Evolutionary conservation across 2,888 invertebrate genomes (phyloP), one percentile per base, ranked within the genome.

Genomic region (Agapostemon virescens): DNA sequence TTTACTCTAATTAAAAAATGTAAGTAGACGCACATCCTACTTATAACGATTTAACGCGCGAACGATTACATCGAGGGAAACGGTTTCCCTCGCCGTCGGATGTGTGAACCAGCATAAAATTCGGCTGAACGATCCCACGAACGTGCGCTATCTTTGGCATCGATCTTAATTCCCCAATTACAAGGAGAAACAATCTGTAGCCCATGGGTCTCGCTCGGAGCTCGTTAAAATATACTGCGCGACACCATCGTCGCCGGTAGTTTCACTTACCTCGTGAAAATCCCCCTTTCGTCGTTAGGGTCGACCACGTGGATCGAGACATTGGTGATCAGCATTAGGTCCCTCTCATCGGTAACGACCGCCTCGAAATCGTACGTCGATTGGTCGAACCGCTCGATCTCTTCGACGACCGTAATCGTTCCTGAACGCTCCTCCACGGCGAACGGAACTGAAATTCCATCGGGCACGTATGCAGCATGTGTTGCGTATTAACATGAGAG

Each of bases 371-470:
- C 95, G 89, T 96, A 98, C 52, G 95, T 92, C 4, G 95, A 94
- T 45, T 95, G 93, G 36, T 95, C 94, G 89, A 95, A 97, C 86
- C 96, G 95, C 0, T 95, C 93, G 61, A 97, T 93, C 79, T 96
- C 95, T 45, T 97, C 95, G 76, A 97, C 96, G 0, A 98, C 97
- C 1, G 97, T 97, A 67, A 98, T 97, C 0, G 97, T 96, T 6
- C 98, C 98, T 0, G 97, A 96, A 80, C 95, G 94, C 91, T 98
- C 97, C 93, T 98, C 98, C 36, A 98, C 97, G 5, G 97, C 97
- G 93, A 98, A 98, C 6, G 98, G 98, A n/a, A 97, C 97, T 96
- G 92, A 79, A 87, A 88, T 74, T 61, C 33, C 74, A 75, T 20
- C 36, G 63, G 11, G n/a, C 74, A 79, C 76, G 78, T 82, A 86